Base-by-base conservation (phyloP, 2,113 vertebrate genomes). In the Alaudala cheleensis region DNA sequence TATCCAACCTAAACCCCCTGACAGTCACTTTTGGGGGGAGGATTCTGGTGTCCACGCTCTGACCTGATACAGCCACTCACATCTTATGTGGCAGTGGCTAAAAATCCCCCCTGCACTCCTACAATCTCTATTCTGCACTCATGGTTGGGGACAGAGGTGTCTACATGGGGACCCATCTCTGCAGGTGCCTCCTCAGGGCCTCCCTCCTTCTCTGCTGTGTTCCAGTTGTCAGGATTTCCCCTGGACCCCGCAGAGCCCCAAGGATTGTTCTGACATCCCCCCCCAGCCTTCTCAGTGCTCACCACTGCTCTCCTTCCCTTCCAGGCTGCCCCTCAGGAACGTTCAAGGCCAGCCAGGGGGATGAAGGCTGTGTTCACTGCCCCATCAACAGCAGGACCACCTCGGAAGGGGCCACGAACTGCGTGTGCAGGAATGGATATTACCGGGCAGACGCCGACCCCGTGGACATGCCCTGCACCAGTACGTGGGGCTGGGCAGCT, bases 341-440 rank as follows among this genome's bases (percentile, higher is more conserved):
- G 40, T 99, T 99, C 97, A 99, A 99, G 94, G 97, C 98, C 71
- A 98, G 98, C 94, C 99, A 99, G 86, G 99, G 99, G n/a, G 98
- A 99, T 11, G 97, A 99, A 64, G 96, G 95, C 19, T 99, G 99
- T 29, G 91, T 98, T 28, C 98, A 98, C 92, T 99, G 99, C 64
- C 99, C 99, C 6, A 98, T 99, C 80, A 99, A 99, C 97, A 99
- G 99, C 97, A 97, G 98, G 69, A 99, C 99, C 5, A 99, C 98
- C 65, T 99, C 97, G 0, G 98, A 99, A 64, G 99, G 99, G 22
- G 99, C 99, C 71, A 99, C 98, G 1, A 99, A 96, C 96, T 99
- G 99, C 1, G 97, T 99, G 34, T 99, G 99, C 92, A 98, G 98
- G 3, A 98, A 97, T 0, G 98, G 98, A 10, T 99, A 98, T 96